phyloP scores from a whole-genome alignment of 2,797 vertebrate genomes.

The Acanthornis magna region DNA sequence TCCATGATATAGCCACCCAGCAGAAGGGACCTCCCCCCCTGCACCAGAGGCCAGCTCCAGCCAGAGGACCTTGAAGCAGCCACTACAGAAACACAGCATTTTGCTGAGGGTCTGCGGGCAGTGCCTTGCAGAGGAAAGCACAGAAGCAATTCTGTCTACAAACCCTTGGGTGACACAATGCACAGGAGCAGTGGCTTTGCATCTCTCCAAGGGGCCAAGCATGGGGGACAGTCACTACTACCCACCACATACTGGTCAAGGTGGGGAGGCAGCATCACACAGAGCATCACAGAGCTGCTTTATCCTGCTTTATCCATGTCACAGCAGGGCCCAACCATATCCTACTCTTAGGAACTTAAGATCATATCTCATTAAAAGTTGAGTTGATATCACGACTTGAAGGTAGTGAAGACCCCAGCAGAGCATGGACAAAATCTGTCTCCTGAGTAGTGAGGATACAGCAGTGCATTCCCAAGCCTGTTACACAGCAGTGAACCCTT shows the following conservation, averaged over 20 bases:
- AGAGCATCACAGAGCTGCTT: background rate
- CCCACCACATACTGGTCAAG: too few species aligned
- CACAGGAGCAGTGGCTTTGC: background rate
- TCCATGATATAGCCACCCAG: accelerated
- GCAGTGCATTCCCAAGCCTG: background rate
- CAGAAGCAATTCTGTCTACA: background rate
- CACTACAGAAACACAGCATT: background rate
- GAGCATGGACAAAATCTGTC: background rate
- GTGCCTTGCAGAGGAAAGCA: background rate
- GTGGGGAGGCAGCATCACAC: background rate
- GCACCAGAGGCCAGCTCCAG: background rate
- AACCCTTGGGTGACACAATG: accelerated
- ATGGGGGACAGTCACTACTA: background rate
- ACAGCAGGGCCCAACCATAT: background rate
- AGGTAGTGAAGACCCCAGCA: background rate
- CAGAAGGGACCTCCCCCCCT: background rate
- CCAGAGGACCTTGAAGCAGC: background rate
- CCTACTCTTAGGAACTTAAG: background rate
- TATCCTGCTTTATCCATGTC: background rate
- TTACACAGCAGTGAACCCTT: background rate
- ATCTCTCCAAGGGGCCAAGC: background rate
- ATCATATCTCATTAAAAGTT: background rate
- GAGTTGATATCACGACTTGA: background rate
- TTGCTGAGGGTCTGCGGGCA: background rate
- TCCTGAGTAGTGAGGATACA: background rate